These are phyloP conservation scores for Fregetta grallaria DNA, from an alignment of 2,113 vertebrate genomes.

Conservation along the genomic window DNA sequence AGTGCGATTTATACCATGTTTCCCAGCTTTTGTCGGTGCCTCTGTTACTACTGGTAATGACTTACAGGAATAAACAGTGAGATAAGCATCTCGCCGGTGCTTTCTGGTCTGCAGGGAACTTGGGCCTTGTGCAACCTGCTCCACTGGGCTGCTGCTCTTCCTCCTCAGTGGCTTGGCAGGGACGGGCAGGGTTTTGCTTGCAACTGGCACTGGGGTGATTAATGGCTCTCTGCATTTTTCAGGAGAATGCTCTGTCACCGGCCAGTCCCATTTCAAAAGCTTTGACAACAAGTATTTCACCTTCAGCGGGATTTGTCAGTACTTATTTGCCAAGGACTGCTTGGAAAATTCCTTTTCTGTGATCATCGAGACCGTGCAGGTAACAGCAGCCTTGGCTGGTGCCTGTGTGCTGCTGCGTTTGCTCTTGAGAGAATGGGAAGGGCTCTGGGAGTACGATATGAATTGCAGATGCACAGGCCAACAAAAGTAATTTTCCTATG, in stretches of 20 bases:
- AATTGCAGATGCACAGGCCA: background rate
- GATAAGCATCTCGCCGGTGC: background rate
- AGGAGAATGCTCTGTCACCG: constrained; percentile 93
- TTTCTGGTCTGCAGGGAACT: background rate
- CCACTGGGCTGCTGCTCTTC: background rate
- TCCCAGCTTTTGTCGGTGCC: background rate
- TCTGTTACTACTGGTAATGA: background rate
- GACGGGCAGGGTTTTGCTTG: fast-evolving
- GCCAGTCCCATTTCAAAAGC: constrained; percentile 95
- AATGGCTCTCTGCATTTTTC: background rate
- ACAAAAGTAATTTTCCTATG: constrained; percentile 2
- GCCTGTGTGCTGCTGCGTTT: fast-evolving
- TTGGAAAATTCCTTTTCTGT: constrained; percentile 82
- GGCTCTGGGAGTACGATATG: background rate
- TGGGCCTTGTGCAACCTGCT: background rate
- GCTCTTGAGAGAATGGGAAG: background rate
- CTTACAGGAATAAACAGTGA: background rate
- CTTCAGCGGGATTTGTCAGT: constrained; percentile 92
- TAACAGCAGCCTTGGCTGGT: constrained; percentile 44
- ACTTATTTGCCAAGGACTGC: constrained; percentile 89
- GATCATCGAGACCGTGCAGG: constrained; percentile 91
- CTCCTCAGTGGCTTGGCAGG: background rate
- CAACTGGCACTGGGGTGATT: background rate
- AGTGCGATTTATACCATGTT: background rate
- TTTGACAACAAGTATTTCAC: constrained; percentile 96